Evolutionary conservation across 2,888 invertebrate genomes (phyloP), one percentile per base, ranked within the genome.

Genomic region (Homarus gammarus): DNA sequence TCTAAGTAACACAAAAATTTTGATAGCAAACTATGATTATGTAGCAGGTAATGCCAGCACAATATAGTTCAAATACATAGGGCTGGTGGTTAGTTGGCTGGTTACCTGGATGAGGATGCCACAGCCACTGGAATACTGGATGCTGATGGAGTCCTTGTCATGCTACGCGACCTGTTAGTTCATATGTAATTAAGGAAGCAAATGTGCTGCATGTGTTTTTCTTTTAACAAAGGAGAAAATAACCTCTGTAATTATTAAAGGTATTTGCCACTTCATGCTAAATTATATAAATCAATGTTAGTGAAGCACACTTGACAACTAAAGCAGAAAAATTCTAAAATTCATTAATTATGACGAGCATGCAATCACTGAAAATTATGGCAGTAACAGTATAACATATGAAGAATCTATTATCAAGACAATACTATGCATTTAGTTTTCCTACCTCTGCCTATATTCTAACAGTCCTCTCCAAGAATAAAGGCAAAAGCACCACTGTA

Each of bases 81-180:
- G 64, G 64, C 6, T 64, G 8, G 64, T 64, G 64, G 44, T 64
- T 64, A 64, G 56, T 56, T 56, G 15, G n/a, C 27, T 27, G 64
- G 87, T 88, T 88, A 88, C 87, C 87, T 88, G 73, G 84, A 84
- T 64, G 87, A 88, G 64, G 84, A 77, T 72, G 84, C 61, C 87
- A 90, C 90, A 44, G 90, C 87, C 49, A 92, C 92, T 56, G 92
- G 92, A 84, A 92, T 92, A 96, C 93, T 93, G 27, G 96, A 96
- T 88, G 96, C 96, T 87, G 97, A 96, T 85, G 96, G 96, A 92
- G 96, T 96, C 93, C 96, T 95, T 94, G 96, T 96, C 94, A 96
- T 96, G 92, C 91, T 91, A 78, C 91, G 78, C 56, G 88, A 90
- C 81, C 90, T 87, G 84, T 87, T 84, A 89, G 84, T 89, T 89